A percentile compares a stretch with the other conserved stretches of the same genome.
Conservation (phyloP, 2,888 invertebrate genomes). For the Pterostichus madidus region DNA sequence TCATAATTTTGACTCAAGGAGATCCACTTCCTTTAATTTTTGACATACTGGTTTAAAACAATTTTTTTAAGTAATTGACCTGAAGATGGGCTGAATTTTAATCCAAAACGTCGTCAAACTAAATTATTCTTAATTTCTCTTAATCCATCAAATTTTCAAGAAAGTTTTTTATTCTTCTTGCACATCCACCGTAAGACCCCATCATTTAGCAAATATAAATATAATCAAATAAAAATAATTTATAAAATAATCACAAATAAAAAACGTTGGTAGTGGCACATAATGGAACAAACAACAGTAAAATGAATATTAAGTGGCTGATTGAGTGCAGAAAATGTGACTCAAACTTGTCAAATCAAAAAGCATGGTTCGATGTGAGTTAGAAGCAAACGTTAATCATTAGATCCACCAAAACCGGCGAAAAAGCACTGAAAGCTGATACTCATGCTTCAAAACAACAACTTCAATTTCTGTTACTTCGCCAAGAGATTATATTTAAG, state of each 20-base stretch:
- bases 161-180: no score
- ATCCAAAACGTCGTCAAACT: no score
- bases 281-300: background rate
- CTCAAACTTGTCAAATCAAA: constrained; percentile 25
- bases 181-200: no score
- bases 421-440: constrained; percentile 38
- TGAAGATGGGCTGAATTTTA: no score
- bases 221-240: constrained; percentile 31
- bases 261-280: background rate
- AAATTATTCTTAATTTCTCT: no score
- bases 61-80: no score
- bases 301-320: constrained; percentile 46
- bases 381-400: constrained; percentile 48
- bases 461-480: background rate
- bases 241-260: constrained; percentile 31
- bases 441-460: constrained; percentile 46
- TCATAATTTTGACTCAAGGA: no score
- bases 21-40: no score
- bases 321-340: constrained; percentile 30
- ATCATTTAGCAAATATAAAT: background rate
- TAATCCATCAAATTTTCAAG: no score
- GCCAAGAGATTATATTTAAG: background rate
- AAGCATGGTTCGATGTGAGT: constrained; percentile 35
- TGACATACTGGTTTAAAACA: no score
- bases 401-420: constrained; percentile 54